Percentiles rank a stretch among this genome's conserved stretches.
These are phyloP conservation scores for Synergus itoensis DNA, from an alignment of 2,888 invertebrate species.

Conservation along the genomic window DNA sequence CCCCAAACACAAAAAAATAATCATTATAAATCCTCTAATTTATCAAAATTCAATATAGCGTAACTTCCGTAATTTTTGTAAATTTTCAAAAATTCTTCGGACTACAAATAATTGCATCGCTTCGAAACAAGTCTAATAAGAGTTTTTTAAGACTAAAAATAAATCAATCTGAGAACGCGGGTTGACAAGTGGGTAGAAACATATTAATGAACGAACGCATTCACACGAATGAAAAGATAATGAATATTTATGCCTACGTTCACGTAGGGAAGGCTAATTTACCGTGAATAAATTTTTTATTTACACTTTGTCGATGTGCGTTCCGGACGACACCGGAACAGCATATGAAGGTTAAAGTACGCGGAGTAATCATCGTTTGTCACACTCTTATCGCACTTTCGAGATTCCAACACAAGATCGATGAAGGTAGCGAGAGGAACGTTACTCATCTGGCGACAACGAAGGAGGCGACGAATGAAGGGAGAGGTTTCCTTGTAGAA, in stretches of 20 bases:
- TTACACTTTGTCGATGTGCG: constrained; percentile 7
- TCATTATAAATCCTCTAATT: no score
- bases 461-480: constrained; percentile 6
- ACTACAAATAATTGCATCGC: no score
- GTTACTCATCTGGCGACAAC: constrained; percentile 29
- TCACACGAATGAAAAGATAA: constrained; percentile 12
- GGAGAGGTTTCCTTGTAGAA: neutral
- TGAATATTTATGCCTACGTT: constrained; percentile 18
- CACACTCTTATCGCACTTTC: constrained; percentile 40
- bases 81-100: no score
- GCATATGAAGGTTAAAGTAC: constrained; percentile 36
- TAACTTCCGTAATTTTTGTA: no score
- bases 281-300: constrained; percentile 37
- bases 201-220: constrained; percentile 9
- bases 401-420: constrained; percentile 38
- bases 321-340: constrained; percentile 27
- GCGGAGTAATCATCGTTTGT: constrained; percentile 40
- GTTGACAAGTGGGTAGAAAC: constrained; percentile 23
- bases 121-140: no score
- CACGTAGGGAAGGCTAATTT: neutral
- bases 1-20: no score
- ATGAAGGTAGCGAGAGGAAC: constrained; percentile 37
- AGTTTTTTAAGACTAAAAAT: neutral
- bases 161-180: neutral
- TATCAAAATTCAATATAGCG: no score